phyloP scores from a whole-genome alignment of 2,888 invertebrate genomes.

The Anagyrus pseudococci region DNA sequence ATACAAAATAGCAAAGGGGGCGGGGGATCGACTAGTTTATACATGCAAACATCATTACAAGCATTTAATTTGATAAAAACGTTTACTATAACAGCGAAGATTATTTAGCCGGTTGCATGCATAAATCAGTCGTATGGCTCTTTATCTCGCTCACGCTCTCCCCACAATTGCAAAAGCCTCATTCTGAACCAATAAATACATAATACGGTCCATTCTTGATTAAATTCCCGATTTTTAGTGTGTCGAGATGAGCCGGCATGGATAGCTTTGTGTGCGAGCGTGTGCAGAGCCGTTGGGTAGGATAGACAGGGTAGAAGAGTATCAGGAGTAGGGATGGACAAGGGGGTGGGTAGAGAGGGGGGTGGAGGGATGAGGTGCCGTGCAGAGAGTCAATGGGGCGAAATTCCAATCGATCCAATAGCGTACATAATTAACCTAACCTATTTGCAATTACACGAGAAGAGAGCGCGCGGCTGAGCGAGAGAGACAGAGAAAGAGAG shows the following conservation, averaged over 20 bases:
- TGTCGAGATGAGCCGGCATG: too few species aligned
- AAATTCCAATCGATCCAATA: conserved; percentile 33
- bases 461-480: too few species aligned
- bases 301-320: not conserved
- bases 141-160: not conserved
- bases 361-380: not conserved
- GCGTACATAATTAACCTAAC: conserved; percentile 32
- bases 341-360: not conserved
- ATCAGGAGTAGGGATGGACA: not conserved
- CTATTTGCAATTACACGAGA: conserved; percentile 34
- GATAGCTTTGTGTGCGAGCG: too few species aligned
- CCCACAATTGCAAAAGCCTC: conserved; percentile 6
- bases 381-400: conserved; percentile 27
- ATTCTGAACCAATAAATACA: conserved; percentile 27
- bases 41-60: too few species aligned
- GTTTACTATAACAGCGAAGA: too few species aligned
- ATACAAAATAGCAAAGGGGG: too few species aligned
- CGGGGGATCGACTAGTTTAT: too few species aligned
- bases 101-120: too few species aligned
- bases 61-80: too few species aligned
- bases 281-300: too few species aligned
- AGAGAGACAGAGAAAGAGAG: not conserved
- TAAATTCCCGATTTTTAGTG: conserved; percentile 29
- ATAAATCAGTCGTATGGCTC: too few species aligned
- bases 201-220: conserved; percentile 31